These are phyloP conservation scores for Streptopelia turtur DNA, from an alignment of 2,797 vertebrate genomes.

Conservation along the genomic window DNA sequence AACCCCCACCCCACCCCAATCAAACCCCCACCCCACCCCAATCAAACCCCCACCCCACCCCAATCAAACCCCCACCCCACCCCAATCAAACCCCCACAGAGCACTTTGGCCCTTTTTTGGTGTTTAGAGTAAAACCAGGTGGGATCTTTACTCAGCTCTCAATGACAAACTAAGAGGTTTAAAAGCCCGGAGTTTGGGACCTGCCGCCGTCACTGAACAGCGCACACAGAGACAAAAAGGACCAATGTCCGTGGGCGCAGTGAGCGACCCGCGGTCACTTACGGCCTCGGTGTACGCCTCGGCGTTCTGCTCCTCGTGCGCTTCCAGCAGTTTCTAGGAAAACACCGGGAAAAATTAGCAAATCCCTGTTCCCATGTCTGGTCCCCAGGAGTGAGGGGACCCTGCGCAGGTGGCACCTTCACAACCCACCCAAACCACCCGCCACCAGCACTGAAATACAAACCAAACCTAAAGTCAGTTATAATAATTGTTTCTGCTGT, in stretches of 20 bases:
- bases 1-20: too few relatives aligned
- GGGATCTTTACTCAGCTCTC: neutral
- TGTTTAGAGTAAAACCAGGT: neutral
- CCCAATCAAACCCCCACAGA: neutral
- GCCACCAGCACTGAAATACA: rapidly evolving
- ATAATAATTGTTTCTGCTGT: neutral
- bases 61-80: too few relatives aligned
- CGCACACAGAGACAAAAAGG: rapidly evolving
- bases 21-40: too few relatives aligned
- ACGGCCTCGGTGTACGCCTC: constrained; percentile 98
- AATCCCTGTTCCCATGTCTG: neutral
- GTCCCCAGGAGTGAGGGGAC: neutral
- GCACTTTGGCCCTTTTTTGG: neutral
- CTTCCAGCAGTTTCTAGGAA: constrained; percentile 95
- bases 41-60: too few relatives aligned
- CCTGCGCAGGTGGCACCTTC: neutral
- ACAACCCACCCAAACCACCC: too few relatives aligned
- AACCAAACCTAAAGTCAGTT: too few relatives aligned
- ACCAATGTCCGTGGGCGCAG: neutral
- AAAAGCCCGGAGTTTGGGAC: neutral
- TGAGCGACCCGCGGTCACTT: constrained; percentile 65
- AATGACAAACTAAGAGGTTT: neutral
- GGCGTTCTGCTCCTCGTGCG: constrained; percentile 96
- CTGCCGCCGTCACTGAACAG: neutral
- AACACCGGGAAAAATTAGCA: neutral